A percentile compares a stretch with the other conserved stretches of the same genome.
These are phyloP conservation scores for Etheostoma cragini DNA, from an alignment of 2,113 vertebrate species.

Conservation along the genomic window DNA sequence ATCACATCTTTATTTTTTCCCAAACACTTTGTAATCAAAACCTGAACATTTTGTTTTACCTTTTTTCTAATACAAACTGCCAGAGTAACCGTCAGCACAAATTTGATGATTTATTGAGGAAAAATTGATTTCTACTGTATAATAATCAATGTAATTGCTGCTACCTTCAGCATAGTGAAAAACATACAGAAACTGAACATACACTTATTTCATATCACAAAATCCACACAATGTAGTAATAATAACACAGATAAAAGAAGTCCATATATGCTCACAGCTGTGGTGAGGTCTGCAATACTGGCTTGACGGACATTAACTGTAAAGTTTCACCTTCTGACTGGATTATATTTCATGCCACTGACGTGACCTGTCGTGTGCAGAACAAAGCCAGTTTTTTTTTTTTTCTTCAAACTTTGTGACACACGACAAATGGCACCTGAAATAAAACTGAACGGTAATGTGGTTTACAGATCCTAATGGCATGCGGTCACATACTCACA, in stretches of 20 bases:
- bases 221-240: constrained; percentile 78
- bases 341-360: constrained; percentile 66
- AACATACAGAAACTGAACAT: constrained; percentile 80
- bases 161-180: constrained; percentile 79
- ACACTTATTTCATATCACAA: constrained; percentile 81
- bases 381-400: constrained; percentile 31
- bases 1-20: constrained; percentile 73
- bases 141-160: constrained; percentile 71
- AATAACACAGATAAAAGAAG: constrained; percentile 79
- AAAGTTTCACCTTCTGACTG: constrained; percentile 68
- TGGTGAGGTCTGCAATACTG: constrained; percentile 78
- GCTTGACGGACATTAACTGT: constrained; percentile 65
- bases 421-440: constrained; percentile 71
- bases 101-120: constrained; percentile 74
- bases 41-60: constrained; percentile 49
- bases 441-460: constrained; percentile 62
- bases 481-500: constrained; percentile 71
- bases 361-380: constrained; percentile 41
- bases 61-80: constrained; percentile 67
- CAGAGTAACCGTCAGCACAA: constrained; percentile 71
- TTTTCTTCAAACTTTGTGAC: constrained; percentile 39
- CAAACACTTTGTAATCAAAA: constrained; percentile 76
- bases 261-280: constrained; percentile 70
- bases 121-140: constrained; percentile 73
- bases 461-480: constrained; percentile 64